Percentiles rank a stretch among this genome's conserved stretches.
phyloP scores from a whole-genome alignment of 2,888 invertebrate species.

The Tetanocera ferruginea region DNA sequence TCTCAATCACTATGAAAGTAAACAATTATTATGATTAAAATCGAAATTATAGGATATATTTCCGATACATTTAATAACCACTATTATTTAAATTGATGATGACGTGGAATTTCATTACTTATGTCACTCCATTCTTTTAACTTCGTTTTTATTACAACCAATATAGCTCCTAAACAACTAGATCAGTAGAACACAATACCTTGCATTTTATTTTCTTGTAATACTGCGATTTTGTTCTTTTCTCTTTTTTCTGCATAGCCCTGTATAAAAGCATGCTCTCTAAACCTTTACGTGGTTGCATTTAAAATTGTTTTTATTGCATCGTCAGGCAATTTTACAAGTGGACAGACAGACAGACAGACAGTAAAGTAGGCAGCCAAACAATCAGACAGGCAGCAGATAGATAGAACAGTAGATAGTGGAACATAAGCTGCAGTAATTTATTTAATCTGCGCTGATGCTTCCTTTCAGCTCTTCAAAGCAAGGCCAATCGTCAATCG shows the following conservation, averaged over 20 bases:
- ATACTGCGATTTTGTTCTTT: not conserved
- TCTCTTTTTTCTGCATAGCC: not conserved
- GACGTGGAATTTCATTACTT: too few species aligned
- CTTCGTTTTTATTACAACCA: too few species aligned
- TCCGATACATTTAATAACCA: too few species aligned
- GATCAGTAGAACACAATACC: too few species aligned
- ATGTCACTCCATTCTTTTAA: too few species aligned
- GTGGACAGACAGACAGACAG: not conserved
- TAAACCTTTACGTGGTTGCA: not conserved
- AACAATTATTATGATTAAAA: too few species aligned
- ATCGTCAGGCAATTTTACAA: not conserved
- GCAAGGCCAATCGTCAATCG: not conserved
- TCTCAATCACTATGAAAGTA: too few species aligned
- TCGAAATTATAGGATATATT: too few species aligned
- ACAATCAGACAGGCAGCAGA: not conserved
- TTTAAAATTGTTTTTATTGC: not conserved
- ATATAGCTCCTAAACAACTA: too few species aligned
- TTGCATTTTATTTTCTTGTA: not conserved
- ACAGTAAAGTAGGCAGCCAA: not conserved
- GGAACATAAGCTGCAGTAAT: conserved; percentile 3
- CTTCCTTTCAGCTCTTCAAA: not conserved
- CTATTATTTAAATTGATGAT: too few species aligned
- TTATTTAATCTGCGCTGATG: not conserved
- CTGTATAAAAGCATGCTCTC: not conserved
- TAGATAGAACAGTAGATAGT: not conserved